Base-by-base conservation (phyloP, 2,113 vertebrate genomes). In the Malurus melanocephalus region DNA sequence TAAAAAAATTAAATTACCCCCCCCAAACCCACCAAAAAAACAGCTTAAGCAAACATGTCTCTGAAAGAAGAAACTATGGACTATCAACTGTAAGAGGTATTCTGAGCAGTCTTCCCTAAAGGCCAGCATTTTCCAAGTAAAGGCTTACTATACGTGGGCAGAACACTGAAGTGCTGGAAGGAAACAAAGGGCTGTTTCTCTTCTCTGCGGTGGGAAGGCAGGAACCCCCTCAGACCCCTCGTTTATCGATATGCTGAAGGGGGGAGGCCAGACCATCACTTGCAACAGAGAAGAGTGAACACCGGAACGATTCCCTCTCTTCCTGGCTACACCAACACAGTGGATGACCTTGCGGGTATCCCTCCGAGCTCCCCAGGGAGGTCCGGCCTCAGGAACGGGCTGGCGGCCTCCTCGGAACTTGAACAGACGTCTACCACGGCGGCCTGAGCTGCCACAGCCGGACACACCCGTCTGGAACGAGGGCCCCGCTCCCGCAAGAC, bases 171-270 rank as follows among this genome's bases (percentile, higher is more conserved):
- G 53, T 22, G 24, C 35, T 8, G 32, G 61, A 32, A 20, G 46
- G 48, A 53, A 95, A 89, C 78, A 93, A 92, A 95, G 87, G 27
- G 51, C 30, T 6, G 26, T 3, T 62, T 59, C 56, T 30, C 48
- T 16, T 22, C 27, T 51, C 59, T 27, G 40, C 22, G 2, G 27
- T 52, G 15, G 33, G 22, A 42, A 35, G 1, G 48, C 10, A 15
- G 52, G n/a, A 85, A 27, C 11, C 49, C 30, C 48, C 53, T 11
- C 59, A 6, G 26, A 17, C 9, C 15, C 23, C 45, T 16, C 7
- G 9, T 14, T 23, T 46, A 20, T 4, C 3, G 7, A 9, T 2
- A 13, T 3, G 10, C 64, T 13, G 40, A 35, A 45, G n/a, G 27
- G 19, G 20, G 76, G 11, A 52, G 33, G 48, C 56, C 69, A 52